phyloP scores from a whole-genome alignment of 2,888 invertebrate species.

The Lordiphosa andalusiaca region DNA sequence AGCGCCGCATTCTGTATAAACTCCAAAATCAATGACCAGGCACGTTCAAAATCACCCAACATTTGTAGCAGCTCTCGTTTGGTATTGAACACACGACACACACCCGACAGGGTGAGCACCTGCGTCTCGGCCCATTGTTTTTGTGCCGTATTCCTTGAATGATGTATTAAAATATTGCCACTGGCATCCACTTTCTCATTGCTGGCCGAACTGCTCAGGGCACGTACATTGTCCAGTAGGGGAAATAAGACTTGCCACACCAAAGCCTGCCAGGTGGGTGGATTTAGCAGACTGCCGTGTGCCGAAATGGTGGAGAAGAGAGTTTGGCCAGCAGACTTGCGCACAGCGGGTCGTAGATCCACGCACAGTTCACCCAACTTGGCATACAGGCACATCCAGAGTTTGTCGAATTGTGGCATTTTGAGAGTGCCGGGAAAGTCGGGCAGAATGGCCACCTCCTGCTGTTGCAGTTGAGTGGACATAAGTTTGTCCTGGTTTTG shows the following conservation, averaged over 20 bases:
- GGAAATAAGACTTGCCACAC: conserved; percentile 98
- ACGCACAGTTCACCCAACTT: conserved; percentile 94
- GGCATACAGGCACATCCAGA: conserved; percentile 98
- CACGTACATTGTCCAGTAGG: conserved; percentile 93
- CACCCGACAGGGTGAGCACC: conserved; percentile 93
- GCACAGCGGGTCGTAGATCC: conserved; percentile 95
- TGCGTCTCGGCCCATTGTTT: conserved; percentile 99
- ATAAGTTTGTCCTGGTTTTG: conserved; percentile 94
- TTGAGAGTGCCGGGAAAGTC: conserved; percentile 91
- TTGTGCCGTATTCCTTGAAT: conserved; percentile 98
- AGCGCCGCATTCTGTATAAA: conserved; percentile 96
- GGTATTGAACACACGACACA: conserved; percentile 95
- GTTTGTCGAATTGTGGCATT: conserved; percentile 93
- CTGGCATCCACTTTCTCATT: conserved; percentile 90
- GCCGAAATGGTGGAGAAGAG: conserved; percentile 98
- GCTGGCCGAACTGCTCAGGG: conserved; percentile 84
- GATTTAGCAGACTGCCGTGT: conserved; percentile 93
- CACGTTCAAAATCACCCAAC: conserved; percentile 94
- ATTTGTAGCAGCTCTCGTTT: conserved; percentile 91
- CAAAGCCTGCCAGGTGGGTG: conserved; percentile 95
- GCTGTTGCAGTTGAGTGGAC: conserved; percentile 86
- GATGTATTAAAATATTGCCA: conserved; percentile 97
- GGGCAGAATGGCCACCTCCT: conserved; percentile 88
- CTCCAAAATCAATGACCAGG: conserved; percentile 95
- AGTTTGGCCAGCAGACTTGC: conserved; percentile 98